Evolutionary conservation across 2,888 invertebrate genomes (phyloP).

Genomic region (Mantis religiosa): DNA sequence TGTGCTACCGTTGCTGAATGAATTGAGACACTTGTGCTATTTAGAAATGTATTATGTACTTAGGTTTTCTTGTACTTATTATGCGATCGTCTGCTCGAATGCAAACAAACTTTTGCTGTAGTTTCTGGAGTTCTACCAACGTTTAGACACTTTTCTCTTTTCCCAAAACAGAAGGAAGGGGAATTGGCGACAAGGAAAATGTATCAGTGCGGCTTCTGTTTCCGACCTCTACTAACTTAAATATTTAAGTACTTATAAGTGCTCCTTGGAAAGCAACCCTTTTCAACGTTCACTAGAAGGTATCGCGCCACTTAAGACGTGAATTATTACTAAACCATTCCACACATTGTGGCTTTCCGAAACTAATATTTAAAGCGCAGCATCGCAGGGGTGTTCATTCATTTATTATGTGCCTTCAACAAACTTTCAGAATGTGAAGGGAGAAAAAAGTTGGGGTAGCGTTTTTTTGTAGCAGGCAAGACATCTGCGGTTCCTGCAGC

Average conservation of each 20-base stretch:
- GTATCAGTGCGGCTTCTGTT: background rate
- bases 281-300: background rate
- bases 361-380: background rate
- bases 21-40: too few relatives aligned
- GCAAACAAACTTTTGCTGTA: too few relatives aligned
- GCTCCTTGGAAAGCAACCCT: background rate
- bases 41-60: too few relatives aligned
- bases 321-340: background rate
- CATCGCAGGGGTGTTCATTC: background rate
- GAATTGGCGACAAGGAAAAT: background rate
- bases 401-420: background rate
- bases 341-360: background rate
- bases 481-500: too few relatives aligned
- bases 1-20: too few relatives aligned
- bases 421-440: background rate
- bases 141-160: background rate
- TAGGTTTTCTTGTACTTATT: too few relatives aligned
- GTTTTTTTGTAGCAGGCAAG: too few relatives aligned
- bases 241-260: background rate
- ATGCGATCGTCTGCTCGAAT: too few relatives aligned
- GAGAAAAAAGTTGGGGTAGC: background rate
- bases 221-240: background rate
- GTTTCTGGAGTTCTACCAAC: too few relatives aligned
- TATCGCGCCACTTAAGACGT: background rate
- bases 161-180: background rate